phyloP scores from a whole-genome alignment of 2,888 invertebrate species.

The Cabera pusaria region DNA sequence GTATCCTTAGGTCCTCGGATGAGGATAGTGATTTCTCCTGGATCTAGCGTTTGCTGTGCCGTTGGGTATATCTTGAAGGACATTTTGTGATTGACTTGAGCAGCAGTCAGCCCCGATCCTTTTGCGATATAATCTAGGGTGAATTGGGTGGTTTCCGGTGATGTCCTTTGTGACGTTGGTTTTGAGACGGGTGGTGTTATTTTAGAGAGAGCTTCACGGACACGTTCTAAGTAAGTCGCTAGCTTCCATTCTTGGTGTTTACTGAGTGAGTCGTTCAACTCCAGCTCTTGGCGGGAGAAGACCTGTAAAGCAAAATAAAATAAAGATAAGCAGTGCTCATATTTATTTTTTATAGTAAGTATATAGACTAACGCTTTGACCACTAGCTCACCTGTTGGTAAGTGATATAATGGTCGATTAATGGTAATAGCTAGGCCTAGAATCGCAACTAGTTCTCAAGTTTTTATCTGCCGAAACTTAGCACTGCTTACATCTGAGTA shows the following conservation, averaged over 20 bases:
- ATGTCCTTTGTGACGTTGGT: conserved; percentile 58
- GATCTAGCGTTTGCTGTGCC: conserved; percentile 72
- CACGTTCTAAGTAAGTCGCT: conserved; percentile 74
- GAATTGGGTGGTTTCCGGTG: conserved; percentile 62
- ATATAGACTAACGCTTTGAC: too few relatives aligned
- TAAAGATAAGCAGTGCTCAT: too few relatives aligned
- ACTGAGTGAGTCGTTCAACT: conserved; percentile 70
- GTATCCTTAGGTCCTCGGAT: conserved; percentile 76
- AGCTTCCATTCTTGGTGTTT: conserved; percentile 82
- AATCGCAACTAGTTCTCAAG: too few relatives aligned
- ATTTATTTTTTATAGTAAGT: too few relatives aligned
- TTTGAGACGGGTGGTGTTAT: conserved; percentile 67
- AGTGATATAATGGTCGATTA: too few relatives aligned
- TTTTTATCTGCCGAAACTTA: too few relatives aligned
- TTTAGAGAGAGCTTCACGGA: conserved; percentile 72
- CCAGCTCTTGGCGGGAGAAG: conserved; percentile 82
- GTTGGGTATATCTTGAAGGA: conserved; percentile 84
- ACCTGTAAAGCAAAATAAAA: too few relatives aligned
- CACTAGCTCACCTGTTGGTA: too few relatives aligned
- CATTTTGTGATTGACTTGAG: conserved; percentile 80
- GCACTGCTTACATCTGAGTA: too few relatives aligned
- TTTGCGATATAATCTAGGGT: conserved; percentile 82
- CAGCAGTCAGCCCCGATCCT: conserved; percentile 84
- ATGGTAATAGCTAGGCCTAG: too few relatives aligned
- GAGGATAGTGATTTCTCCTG: conserved; percentile 72